Evolutionary conservation across 2,113 vertebrate species (phyloP), one percentile per base, ranked within the genome.

Genomic region (Aepyceros melampus): DNA sequence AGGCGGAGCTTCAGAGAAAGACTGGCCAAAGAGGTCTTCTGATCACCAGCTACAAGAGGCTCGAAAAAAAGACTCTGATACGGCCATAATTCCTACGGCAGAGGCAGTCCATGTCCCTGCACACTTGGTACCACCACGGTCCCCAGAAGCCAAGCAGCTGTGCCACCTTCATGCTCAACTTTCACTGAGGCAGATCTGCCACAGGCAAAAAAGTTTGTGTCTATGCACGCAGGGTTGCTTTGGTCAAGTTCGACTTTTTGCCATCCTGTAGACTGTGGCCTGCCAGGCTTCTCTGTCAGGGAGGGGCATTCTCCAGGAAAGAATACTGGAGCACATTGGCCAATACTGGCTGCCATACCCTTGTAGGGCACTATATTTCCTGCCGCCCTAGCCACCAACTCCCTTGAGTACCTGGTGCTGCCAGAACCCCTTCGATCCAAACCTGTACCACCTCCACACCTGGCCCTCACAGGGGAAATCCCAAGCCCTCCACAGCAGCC

Each of bases 151-250:
- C 67, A 40, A 23, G 19, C 10, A 71, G n/a, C 67, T 71, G 67
- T 5, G 3, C n/a, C 19, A 36, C 64, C n/a, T 23, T 71, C 64
- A 36, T 0, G 0, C 17, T 71, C n/a, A 36, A 6, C 64, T 21
- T 9, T 71, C 9, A 71, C 8, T 71, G 17, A 19, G 64, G 19
- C n/a, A 71, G 64, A 71, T 1, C 17, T 71, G 64, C n/a, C 64
- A 36, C n/a, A 6, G 19, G n/a, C 31, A 64, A 23, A 71, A 23
- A 19, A 21, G 8, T 71, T 2, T 21, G 17, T 5, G 64, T 36
- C 16, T 67, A 5, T n/a, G 17, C 0, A 9, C 0, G 2, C 64
- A 67, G 62, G 16, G 2, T 36, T 5, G 33, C 16, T 67, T 19
- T 19, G 62, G 64, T 21, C 4, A 67, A 0, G 62, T 19, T n/a